phyloP scores from a whole-genome alignment of 2,113 vertebrate genomes.

The Brienomyrus brachyistius region DNA sequence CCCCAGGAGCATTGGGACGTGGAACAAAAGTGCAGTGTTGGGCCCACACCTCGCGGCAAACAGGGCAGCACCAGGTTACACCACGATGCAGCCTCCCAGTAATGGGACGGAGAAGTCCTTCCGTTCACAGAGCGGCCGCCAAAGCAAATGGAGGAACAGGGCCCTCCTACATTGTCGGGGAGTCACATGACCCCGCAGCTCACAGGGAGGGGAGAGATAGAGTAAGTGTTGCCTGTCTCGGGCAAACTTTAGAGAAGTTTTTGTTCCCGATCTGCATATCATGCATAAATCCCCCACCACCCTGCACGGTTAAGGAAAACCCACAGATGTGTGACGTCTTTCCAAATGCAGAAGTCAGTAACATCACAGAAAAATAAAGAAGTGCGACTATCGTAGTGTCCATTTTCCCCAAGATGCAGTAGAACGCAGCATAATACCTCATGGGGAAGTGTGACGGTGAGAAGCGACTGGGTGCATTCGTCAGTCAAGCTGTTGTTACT shows the following conservation, averaged over 20 bases:
- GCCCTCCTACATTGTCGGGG: background rate
- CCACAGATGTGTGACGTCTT: background rate
- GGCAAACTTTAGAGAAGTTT: background rate
- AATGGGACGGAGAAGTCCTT: constrained; percentile 18
- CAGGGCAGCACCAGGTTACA: constrained; percentile 7
- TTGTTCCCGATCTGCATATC: constrained; percentile 17
- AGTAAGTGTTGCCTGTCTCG: background rate
- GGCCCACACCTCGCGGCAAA: constrained; percentile 24
- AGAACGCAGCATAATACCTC: background rate
- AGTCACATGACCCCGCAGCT: constrained; percentile 2
- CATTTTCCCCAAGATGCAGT: background rate
- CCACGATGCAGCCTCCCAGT: constrained; percentile 21
- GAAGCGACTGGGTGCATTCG: background rate
- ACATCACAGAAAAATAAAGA: background rate
- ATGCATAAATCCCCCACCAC: background rate
- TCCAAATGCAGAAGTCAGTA: background rate
- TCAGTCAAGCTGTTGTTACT: constrained; percentile 22
- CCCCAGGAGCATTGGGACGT: constrained; percentile 15
- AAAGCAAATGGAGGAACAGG: constrained; percentile 24
- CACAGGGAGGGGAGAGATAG: background rate
- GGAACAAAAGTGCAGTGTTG: constrained; percentile 40
- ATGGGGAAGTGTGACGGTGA: background rate
- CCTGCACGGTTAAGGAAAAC: background rate
- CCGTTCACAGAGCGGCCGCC: constrained; percentile 22
- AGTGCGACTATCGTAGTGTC: background rate